Evolutionary conservation across 2,113 vertebrate species (phyloP).

Genomic region (Megaceryle maxima): DNA sequence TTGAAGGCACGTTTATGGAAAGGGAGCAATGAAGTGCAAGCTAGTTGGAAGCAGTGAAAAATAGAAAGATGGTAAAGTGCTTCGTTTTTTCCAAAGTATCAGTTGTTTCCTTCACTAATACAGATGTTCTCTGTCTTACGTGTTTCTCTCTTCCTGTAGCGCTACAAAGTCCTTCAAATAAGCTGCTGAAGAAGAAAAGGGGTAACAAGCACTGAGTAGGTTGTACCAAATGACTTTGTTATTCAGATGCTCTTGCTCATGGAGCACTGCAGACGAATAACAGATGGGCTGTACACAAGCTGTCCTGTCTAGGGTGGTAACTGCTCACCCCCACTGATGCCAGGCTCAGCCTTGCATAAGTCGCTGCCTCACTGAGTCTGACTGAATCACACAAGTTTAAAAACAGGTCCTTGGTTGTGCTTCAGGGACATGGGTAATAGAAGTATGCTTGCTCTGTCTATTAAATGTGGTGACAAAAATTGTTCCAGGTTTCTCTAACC

Average conservation of each 20-base stretch:
- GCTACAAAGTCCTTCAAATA: not conserved
- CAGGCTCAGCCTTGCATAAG: not conserved
- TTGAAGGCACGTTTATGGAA: not conserved
- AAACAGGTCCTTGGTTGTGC: not conserved
- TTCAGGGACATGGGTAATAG: rapidly evolving
- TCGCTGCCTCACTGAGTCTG: not conserved
- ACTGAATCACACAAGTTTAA: not conserved
- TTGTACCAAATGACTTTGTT: not conserved
- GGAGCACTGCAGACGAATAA: not conserved
- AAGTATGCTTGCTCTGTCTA: not conserved
- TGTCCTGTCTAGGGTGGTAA: not conserved
- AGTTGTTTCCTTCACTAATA: not conserved
- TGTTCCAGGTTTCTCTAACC: not conserved
- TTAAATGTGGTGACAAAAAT: not conserved
- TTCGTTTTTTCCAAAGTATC: not conserved
- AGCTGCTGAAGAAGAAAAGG: not conserved
- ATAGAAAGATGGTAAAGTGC: not conserved
- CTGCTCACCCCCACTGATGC: not conserved
- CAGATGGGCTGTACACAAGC: not conserved
- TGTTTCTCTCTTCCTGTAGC: not conserved
- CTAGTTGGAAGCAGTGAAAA: not conserved
- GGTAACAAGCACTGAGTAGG: not conserved
- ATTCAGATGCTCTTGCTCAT: not conserved
- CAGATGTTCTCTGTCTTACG: not conserved
- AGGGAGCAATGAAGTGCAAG: not conserved